Base-by-base conservation (phyloP, 2,113 vertebrate species). In the Pantherophis guttatus region DNA sequence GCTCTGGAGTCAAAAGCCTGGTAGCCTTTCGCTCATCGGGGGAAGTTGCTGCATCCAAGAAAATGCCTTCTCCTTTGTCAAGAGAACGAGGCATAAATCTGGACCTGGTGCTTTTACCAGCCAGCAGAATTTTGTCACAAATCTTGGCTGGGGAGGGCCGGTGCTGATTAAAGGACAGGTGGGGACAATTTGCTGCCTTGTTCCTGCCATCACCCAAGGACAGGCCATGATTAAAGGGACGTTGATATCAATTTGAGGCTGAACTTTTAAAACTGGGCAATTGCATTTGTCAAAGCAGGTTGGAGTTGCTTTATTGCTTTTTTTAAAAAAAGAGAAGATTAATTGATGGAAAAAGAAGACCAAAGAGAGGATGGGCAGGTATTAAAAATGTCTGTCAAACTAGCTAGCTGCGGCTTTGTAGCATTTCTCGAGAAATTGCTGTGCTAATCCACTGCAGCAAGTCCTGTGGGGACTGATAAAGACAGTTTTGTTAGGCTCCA, bases 61-160 rank as follows among this genome's bases (percentile, higher is more conserved):
- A n/a, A 53, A 53, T 44, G 33, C 15, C 8, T 86, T 29, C n/a
- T 92, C 62, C 21, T 94, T 50, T 85, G 23, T 53, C 33, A 50
- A 87, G 19, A 4, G 54, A 21, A 26, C 1, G 5, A 91, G 87
- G 23, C n/a, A 1, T 5, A 90, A 95, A 91, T 92, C 88, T n/a
- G 59, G 65, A 54, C 0, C 0, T 17, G 0, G 23, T 57, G 54
- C 86, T 65, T 23, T 59, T 57, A 58, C 39, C 58, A 12, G 88
- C 33, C 88, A 92, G 93, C 87, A 93, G 21, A 59, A 39, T 91
- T 87, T 94, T 48, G 57, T 9, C 90, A 93, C 29, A 91, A 50
- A 48, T 19, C 59, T 33, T 58, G 0, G 90, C 39, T 87, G 62
- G 85, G 33, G 24, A 57, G 33, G 29, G 13, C 87, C 59, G 3